Conservation (phyloP, 2,888 invertebrate species). For the Euclidia mi region DNA sequence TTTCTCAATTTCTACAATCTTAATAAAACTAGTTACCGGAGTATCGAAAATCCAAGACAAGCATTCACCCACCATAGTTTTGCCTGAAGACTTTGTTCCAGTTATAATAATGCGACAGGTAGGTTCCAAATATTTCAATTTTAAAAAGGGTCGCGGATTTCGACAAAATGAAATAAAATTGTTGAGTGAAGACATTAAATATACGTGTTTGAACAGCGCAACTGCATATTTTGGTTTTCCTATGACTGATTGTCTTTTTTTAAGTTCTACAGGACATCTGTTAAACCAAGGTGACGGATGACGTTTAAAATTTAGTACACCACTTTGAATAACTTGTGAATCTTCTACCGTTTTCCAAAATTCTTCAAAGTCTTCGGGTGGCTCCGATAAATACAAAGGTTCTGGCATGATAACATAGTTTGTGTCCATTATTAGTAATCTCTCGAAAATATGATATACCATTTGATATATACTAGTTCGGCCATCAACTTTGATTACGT, state of each 20-base stretch:
- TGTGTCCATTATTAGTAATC: constrained; percentile 70
- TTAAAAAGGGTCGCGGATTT: constrained; percentile 91
- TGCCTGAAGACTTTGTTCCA: constrained; percentile 91
- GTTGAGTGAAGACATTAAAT: constrained; percentile 88
- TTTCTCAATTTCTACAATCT: constrained; percentile 64
- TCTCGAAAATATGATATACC: constrained; percentile 84
- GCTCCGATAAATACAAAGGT: constrained; percentile 77
- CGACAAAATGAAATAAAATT: constrained; percentile 87
- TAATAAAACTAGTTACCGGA: constrained; percentile 77
- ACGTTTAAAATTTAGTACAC: constrained; percentile 71
- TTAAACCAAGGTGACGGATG: constrained; percentile 90
- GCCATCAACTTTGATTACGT: constrained; percentile 90
- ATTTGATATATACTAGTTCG: constrained; percentile 82
- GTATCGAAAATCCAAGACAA: constrained; percentile 88
- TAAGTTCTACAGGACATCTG: constrained; percentile 91
- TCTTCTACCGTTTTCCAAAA: constrained; percentile 79
- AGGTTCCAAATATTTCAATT: constrained; percentile 89
- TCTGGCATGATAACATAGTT: constrained; percentile 78
- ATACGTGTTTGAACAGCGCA: constrained; percentile 91
- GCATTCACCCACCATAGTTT: constrained; percentile 89
- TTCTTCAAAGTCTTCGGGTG: constrained; percentile 76
- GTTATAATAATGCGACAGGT: constrained; percentile 90
- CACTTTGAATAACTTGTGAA: constrained; percentile 64
- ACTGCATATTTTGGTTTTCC: constrained; percentile 90
- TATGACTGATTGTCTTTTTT: constrained; percentile 82